Evolutionary conservation across 1,140 invertebrate genomes (phyloP).

Genomic region (Micrasema longulum): DNA sequence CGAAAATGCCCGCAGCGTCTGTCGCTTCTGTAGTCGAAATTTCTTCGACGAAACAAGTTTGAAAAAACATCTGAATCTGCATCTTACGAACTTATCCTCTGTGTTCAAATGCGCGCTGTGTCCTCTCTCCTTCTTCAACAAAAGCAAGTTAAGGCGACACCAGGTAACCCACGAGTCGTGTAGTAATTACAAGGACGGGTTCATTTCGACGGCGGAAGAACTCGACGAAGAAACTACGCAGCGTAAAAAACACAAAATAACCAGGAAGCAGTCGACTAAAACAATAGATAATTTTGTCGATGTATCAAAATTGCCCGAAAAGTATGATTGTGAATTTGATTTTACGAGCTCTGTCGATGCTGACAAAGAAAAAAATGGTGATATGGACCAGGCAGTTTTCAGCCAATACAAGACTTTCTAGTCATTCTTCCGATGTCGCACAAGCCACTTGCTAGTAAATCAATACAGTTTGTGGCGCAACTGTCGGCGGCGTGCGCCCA

Average conservation of each 20-base stretch:
- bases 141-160: neutral
- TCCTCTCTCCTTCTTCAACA: slow-evolving; percentile 15
- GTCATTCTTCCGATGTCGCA: no score
- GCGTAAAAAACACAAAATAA: neutral
- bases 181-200: slow-evolving; percentile 18
- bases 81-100: neutral
- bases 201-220: neutral
- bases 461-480: no score
- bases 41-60: neutral
- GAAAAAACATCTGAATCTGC: neutral
- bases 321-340: neutral
- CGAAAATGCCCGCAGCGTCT: neutral
- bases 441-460: no score
- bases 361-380: no score
- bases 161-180: neutral
- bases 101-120: slow-evolving; percentile 22
- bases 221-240: neutral
- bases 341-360: no score
- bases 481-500: no score
- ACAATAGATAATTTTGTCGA: slow-evolving; percentile 10
- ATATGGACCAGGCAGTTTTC: no score
- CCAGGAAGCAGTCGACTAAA: neutral
- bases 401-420: no score
- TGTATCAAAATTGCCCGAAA: neutral
- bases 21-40: slow-evolving; percentile 11